Conservation (phyloP, 1,140 invertebrate genomes). For the Aphis craccivora region DNA sequence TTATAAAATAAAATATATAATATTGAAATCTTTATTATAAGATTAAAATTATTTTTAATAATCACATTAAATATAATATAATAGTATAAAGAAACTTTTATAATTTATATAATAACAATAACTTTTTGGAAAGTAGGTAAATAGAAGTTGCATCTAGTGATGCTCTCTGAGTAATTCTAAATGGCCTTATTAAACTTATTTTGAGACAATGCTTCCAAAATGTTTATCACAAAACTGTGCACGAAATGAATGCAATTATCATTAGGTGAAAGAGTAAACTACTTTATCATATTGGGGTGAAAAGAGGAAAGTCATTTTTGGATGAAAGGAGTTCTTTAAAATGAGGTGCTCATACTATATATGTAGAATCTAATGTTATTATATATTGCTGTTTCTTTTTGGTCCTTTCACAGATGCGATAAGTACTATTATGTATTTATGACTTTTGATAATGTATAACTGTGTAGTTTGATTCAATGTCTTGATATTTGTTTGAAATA, state of each 20-base stretch:
- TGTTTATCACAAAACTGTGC: neutral
- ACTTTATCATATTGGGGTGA: neutral
- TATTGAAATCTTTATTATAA: too few relatives aligned
- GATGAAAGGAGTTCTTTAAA: neutral
- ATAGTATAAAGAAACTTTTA: neutral
- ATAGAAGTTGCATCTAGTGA: neutral
- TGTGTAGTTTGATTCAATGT: neutral
- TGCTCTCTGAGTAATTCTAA: neutral
- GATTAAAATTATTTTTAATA: neutral
- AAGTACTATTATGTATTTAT: neutral
- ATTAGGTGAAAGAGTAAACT: neutral
- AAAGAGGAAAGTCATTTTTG: neutral
- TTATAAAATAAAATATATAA: too few relatives aligned
- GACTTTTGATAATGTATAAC: neutral
- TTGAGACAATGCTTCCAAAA: neutral
- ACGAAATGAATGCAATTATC: neutral
- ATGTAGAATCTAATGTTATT: neutral
- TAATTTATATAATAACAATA: neutral
- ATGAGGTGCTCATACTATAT: too few relatives aligned
- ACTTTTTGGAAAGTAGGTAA: neutral
- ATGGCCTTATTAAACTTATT: conserved; percentile 2
- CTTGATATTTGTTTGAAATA: neutral
- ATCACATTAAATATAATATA: neutral
- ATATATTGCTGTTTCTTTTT: neutral
- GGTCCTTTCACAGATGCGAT: neutral